phyloP scores from a whole-genome alignment of 2,797 vertebrate species.

The Natrix natrix region DNA sequence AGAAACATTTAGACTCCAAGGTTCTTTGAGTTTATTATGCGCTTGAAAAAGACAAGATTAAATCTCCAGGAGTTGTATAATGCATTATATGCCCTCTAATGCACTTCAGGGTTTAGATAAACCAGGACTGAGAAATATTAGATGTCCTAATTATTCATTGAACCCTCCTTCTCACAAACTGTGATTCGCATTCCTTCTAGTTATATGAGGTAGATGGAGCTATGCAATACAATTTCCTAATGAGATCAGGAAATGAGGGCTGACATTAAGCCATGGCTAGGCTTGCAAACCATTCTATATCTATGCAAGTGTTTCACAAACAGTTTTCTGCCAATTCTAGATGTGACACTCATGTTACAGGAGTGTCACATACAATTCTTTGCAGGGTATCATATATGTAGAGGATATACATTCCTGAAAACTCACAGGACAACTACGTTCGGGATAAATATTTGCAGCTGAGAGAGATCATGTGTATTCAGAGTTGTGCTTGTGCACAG shows the following conservation, averaged over 20 bases:
- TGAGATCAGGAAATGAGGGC: neutral
- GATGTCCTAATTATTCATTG: neutral
- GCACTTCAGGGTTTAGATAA: neutral
- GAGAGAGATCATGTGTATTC: neutral
- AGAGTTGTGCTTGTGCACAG: neutral
- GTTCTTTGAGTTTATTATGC: neutral
- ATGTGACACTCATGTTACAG: neutral
- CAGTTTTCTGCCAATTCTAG: neutral
- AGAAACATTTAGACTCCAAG: neutral
- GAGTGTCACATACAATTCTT: neutral
- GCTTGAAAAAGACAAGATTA: neutral
- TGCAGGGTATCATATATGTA: neutral
- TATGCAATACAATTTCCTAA: neutral
- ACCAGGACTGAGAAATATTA: neutral
- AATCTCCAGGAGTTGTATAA: neutral
- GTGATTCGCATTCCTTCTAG: neutral
- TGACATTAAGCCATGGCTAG: neutral
- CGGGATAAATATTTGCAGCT: neutral
- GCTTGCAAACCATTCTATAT: neutral
- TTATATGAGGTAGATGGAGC: neutral
- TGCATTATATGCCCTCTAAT: neutral
- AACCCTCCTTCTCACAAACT: neutral
- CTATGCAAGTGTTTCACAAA: neutral
- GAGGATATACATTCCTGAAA: neutral
- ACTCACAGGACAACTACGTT: neutral